Evolutionary conservation across 2,888 invertebrate species (phyloP), one percentile per base, ranked within the genome.

Genomic region (Troides oblongomaculatus): DNA sequence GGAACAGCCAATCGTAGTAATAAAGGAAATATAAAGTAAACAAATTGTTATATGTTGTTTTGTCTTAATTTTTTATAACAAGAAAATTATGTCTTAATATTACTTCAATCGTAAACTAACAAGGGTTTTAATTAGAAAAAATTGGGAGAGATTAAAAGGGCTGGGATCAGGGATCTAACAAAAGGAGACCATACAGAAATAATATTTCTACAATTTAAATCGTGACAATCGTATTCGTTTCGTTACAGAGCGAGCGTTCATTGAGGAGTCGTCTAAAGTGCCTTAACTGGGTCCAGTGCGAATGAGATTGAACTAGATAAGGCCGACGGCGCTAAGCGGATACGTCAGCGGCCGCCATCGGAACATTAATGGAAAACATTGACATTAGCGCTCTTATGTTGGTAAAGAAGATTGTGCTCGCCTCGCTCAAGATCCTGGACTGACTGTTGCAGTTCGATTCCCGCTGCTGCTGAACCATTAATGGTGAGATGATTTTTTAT

Each of bases 311-410:
- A 73, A 68, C 68, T 61, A 73, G 72, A 64, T 58, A 63, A n/a
- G 57, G 66, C 72, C 60, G 66, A 59, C 43, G 50, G 75, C 62
- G 66, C 66, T 73, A 71, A 74, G 66, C 64, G 62, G 30, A 63
- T 62, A 68, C 65, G 64, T 68, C 68, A 62, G 56, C 71, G 71
- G 66, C 43, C 62, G 64, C 62, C 64, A 25, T 71, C 68, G 62
- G 63, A 56, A 63, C 59, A 74, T 78, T 77, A 73, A 79, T 79
- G 79, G 79, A 77, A 78, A 75, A 61, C 68, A 72, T 64, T 73
- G 71, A 62, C 67, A 62, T 69, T 69, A 61, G 62, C 70, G 70
- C 74, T 68, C 70, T 53, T 64, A 69, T 71, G 50, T 64, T 70
- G 74, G 76, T 75, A 75, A 79, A 76, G 78, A 77, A 72, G 73